phyloP scores from a whole-genome alignment of 2,797 vertebrate genomes.

The Rhadinocentrus ornatus region DNA sequence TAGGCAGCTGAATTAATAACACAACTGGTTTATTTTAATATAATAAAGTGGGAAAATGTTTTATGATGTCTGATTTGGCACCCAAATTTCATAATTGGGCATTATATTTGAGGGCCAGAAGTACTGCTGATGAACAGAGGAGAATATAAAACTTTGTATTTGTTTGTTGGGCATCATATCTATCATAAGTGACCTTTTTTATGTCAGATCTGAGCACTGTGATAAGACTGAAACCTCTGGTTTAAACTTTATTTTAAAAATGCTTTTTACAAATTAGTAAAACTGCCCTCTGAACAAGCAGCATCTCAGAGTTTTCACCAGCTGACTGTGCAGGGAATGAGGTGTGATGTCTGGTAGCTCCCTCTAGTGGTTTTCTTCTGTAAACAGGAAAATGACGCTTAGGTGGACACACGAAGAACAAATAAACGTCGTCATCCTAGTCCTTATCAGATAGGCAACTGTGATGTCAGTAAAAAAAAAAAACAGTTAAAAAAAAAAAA shows the following conservation, averaged over 20 bases:
- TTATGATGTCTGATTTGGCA: not conserved
- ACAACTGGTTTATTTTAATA: not conserved
- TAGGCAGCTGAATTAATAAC: not conserved
- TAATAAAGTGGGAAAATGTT: not conserved
- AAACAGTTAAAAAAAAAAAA: no score
- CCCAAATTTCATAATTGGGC: not conserved
- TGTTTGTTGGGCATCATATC: not conserved
- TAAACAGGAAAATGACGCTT: slow-evolving; percentile 24
- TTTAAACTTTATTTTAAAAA: not conserved
- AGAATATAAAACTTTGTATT: not conserved
- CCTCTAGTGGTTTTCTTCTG: slow-evolving; percentile 65
- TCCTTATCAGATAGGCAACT: slow-evolving; percentile 1
- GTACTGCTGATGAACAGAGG: not conserved
- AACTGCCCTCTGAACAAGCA: not conserved
- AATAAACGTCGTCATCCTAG: not conserved
- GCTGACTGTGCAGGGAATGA: not conserved
- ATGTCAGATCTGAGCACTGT: not conserved
- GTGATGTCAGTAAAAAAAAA: no score
- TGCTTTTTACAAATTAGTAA: not conserved
- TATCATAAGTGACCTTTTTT: not conserved
- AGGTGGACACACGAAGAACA: not conserved
- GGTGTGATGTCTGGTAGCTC: slow-evolving; percentile 48
- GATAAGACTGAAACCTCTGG: not conserved
- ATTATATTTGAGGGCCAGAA: not conserved
- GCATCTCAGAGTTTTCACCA: not conserved